A percentile compares a stretch with the other conserved stretches of the same genome.
These are phyloP conservation scores for Zosterops japonicus DNA, from an alignment of 2,113 vertebrate genomes.

Conservation along the genomic window DNA sequence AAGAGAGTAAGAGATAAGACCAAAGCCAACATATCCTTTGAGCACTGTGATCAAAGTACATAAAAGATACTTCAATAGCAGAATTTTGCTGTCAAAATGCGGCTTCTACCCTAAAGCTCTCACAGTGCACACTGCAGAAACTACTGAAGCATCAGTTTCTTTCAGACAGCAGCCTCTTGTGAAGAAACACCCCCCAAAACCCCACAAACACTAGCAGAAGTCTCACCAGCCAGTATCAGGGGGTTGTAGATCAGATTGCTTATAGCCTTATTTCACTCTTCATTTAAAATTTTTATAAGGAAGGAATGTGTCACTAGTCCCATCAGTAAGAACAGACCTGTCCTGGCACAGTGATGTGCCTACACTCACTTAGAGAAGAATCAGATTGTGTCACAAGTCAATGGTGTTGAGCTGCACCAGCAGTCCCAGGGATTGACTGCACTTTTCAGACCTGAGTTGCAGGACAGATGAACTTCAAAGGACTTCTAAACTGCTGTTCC, in stretches of 20 bases:
- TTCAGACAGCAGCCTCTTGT: not conserved
- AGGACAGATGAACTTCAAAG: not conserved
- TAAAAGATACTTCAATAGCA: not conserved
- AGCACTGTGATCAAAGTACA: constrained; percentile 19
- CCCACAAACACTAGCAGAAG: not conserved
- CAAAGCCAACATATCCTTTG: constrained; percentile 3
- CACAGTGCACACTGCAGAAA: not conserved
- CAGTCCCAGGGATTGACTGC: not conserved
- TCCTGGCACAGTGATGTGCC: not conserved
- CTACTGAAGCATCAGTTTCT: not conserved
- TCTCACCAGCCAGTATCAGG: not conserved
- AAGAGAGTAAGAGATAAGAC: constrained; percentile 24
- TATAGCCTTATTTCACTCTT: not conserved
- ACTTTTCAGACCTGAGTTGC: not conserved
- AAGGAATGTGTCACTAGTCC: not conserved
- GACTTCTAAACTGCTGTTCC: not conserved
- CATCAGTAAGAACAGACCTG: not conserved
- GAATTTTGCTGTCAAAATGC: constrained; percentile 4
- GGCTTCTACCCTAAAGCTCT: not conserved
- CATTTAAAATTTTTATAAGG: not conserved
- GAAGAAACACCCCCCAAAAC: not conserved
- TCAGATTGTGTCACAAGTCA: not conserved
- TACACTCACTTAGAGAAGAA: not conserved
- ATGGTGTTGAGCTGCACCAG: not conserved
- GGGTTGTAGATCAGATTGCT: not conserved